A percentile compares a stretch with the other conserved stretches of the same genome.
phyloP scores from a whole-genome alignment of 2,113 vertebrate genomes.

The Gulo gulo region DNA sequence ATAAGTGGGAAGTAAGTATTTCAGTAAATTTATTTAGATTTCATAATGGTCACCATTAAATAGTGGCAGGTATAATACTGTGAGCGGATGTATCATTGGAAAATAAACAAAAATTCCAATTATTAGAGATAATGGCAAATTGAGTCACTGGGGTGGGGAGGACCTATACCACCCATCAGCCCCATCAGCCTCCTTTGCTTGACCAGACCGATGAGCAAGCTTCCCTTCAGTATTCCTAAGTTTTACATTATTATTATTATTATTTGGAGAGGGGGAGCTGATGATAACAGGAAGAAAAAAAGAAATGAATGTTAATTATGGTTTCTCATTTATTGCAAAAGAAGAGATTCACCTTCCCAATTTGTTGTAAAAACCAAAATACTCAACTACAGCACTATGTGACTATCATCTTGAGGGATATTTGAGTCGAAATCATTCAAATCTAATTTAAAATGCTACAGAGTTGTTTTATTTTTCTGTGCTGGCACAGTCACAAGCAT shows the following conservation, averaged over 20 bases:
- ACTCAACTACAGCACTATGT: background rate
- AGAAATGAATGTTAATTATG: background rate
- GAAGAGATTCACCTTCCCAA: background rate
- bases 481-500: background rate
- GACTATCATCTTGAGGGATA: background rate
- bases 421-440: background rate
- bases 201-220: background rate
- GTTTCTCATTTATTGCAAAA: background rate
- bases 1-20: background rate
- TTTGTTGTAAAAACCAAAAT: background rate
- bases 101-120: constrained; percentile 4
- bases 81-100: background rate
- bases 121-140: background rate
- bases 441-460: background rate
- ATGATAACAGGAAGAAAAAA: background rate
- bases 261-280: background rate
- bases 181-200: background rate
- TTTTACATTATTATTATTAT: background rate
- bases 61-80: background rate
- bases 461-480: constrained; percentile 1
- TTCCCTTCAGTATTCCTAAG: background rate
- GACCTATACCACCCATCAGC: too few relatives aligned
- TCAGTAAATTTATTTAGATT: background rate
- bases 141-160: background rate
- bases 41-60: background rate